These are phyloP conservation scores for Fulica atra DNA, from an alignment of 2,113 vertebrate species.

Conservation along the genomic window DNA sequence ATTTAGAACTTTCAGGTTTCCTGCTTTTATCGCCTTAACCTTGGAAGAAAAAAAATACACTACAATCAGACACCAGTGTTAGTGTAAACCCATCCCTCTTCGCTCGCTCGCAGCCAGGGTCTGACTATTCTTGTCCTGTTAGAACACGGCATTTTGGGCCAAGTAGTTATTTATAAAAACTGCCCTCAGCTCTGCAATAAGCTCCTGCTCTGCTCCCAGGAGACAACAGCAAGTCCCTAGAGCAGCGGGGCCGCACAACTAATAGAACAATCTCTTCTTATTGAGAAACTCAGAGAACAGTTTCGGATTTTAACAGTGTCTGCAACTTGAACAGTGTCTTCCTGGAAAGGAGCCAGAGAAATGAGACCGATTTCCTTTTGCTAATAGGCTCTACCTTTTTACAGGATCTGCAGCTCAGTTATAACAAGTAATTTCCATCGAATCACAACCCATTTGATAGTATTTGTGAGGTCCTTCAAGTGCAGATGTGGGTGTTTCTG, in stretches of 20 bases:
- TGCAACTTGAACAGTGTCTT: not conserved
- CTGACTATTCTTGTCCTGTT: not conserved
- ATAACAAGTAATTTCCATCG: not conserved
- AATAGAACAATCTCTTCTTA: not conserved
- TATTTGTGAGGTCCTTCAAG: not conserved
- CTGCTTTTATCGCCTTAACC: conserved; percentile 84
- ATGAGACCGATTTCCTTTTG: not conserved
- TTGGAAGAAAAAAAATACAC: conserved; percentile 55
- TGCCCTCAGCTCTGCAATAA: conserved; percentile 9
- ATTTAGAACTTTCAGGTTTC: conserved; percentile 90
- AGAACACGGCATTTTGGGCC: not conserved
- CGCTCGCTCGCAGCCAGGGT: not conserved
- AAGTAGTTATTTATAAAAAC: conserved; percentile 15
- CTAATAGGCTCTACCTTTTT: not conserved
- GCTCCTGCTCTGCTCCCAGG: not conserved
- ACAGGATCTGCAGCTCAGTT: not conserved
- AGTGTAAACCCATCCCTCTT: not conserved
- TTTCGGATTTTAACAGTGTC: not conserved
- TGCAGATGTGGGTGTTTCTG: not conserved
- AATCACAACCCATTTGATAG: not conserved
- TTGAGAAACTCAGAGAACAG: not conserved
- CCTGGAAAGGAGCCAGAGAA: not conserved
- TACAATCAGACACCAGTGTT: not conserved
- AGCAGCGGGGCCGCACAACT: not conserved
- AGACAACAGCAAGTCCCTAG: not conserved